Conservation (phyloP, 2,797 vertebrate genomes). For the Hybognathus amarus region DNA sequence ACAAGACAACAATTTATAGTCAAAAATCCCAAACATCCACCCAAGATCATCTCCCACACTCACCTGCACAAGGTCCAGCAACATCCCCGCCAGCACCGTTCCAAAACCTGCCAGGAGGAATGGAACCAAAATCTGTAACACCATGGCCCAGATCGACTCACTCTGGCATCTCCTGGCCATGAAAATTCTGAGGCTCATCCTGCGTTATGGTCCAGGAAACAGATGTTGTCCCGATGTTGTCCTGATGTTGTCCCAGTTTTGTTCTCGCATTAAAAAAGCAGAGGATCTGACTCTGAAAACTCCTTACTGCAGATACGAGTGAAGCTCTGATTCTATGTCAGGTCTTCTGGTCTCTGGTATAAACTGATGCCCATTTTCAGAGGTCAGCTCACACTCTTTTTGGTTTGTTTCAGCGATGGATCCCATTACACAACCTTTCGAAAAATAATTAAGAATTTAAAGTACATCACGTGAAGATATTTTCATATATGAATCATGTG, state of each 20-base stretch:
- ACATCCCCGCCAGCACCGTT: slow-evolving; percentile 91
- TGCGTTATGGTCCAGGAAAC: slow-evolving; percentile 23
- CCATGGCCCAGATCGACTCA: slow-evolving; percentile 86
- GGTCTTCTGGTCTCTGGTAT: slow-evolving; percentile 9
- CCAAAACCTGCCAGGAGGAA: slow-evolving; percentile 93
- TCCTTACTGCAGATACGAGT: slow-evolving; percentile 58
- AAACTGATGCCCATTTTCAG: slow-evolving; percentile 24
- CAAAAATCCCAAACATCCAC: not conserved
- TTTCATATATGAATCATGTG: not conserved
- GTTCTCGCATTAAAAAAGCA: slow-evolving; percentile 76
- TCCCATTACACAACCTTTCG: slow-evolving; percentile 33
- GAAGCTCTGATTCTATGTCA: not conserved
- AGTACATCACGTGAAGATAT: not conserved
- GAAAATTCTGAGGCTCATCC: not conserved
- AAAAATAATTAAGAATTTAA: not conserved
- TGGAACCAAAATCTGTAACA: slow-evolving; percentile 90
- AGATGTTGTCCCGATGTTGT: slow-evolving; percentile 62
- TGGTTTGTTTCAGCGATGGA: slow-evolving; percentile 26
- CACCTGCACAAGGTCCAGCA: slow-evolving; percentile 93
- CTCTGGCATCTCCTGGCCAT: slow-evolving; percentile 69
- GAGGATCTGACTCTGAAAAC: slow-evolving; percentile 82
- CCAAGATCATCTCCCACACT: slow-evolving; percentile 36
- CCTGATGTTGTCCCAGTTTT: slow-evolving; percentile 60
- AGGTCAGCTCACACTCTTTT: slow-evolving; percentile 7
- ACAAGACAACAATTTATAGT: slow-evolving; percentile 17